Conservation (phyloP, 2,797 vertebrate species). For the Poliocrania exsul region DNA sequence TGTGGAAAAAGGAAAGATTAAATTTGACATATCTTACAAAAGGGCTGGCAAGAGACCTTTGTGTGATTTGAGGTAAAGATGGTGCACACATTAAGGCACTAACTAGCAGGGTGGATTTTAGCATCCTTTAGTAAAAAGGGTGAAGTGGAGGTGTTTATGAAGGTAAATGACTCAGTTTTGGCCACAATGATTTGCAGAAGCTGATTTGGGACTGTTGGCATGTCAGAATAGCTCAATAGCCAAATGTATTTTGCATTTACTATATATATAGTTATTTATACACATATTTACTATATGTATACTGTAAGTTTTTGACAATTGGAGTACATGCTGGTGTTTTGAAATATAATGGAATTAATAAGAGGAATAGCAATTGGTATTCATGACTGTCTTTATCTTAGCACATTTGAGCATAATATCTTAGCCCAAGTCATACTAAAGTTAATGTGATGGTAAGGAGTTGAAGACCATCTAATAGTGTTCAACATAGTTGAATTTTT, state of each 20-base stretch:
- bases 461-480: neutral
- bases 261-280: neutral
- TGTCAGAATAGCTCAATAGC: neutral
- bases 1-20: neutral
- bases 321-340: neutral
- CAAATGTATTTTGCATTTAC: neutral
- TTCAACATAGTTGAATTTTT: neutral
- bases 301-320: neutral
- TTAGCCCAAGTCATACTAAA: neutral
- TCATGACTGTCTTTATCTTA: neutral
- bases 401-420: neutral
- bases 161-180: neutral
- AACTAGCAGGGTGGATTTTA: neutral
- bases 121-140: neutral
- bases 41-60: neutral
- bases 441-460: neutral
- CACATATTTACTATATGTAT: neutral
- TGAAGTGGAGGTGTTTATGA: neutral
- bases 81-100: neutral
- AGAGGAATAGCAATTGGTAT: neutral
- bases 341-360: neutral
- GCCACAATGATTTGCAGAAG: neutral
- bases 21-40: neutral
- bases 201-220: neutral
- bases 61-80: neutral